These are phyloP conservation scores for Craseonycteris thonglongyai DNA, from an alignment of 2,113 vertebrate genomes.

Conservation along the genomic window DNA sequence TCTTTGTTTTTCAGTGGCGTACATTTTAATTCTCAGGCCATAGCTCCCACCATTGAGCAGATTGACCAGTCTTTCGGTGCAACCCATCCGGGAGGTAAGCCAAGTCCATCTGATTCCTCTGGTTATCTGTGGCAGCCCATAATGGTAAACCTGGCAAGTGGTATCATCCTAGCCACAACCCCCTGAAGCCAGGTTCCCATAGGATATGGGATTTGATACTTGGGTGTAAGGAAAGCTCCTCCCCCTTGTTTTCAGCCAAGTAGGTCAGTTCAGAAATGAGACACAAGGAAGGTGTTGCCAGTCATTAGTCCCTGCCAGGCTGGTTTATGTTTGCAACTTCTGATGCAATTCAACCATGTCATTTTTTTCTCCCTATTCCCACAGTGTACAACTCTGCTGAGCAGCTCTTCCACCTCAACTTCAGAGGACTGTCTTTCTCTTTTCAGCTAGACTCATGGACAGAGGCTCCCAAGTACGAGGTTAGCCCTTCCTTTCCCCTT, in stretches of 20 bases:
- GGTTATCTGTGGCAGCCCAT: neutral
- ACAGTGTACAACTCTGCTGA: slow-evolving; percentile 98
- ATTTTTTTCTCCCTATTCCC: slow-evolving; percentile 39
- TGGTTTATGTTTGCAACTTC: neutral
- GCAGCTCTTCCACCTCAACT: slow-evolving; percentile 99
- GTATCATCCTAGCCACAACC: neutral
- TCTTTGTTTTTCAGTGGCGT: slow-evolving; percentile 89
- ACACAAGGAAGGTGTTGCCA: neutral
- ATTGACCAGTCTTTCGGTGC: slow-evolving; percentile 99
- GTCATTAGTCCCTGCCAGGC: neutral
- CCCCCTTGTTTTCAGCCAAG: neutral
- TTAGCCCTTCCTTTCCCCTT: slow-evolving; percentile 73
- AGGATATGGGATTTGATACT: neutral
- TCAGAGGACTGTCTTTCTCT: slow-evolving; percentile 97
- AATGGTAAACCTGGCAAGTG: neutral
- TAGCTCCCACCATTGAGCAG: slow-evolving; percentile 98
- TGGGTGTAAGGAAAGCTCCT: neutral
- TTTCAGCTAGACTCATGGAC: slow-evolving; percentile 99
- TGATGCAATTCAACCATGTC: slow-evolving; percentile 23
- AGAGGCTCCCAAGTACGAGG: slow-evolving; percentile 99
- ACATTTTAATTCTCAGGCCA: slow-evolving; percentile 99
- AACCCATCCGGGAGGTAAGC: slow-evolving; percentile 97
- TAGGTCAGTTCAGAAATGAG: slow-evolving; percentile 4
- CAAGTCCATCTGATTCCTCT: neutral
- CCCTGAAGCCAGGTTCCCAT: neutral